phyloP scores from a whole-genome alignment of 2,888 invertebrate genomes.

The Trichogramma dendrolimi region DNA sequence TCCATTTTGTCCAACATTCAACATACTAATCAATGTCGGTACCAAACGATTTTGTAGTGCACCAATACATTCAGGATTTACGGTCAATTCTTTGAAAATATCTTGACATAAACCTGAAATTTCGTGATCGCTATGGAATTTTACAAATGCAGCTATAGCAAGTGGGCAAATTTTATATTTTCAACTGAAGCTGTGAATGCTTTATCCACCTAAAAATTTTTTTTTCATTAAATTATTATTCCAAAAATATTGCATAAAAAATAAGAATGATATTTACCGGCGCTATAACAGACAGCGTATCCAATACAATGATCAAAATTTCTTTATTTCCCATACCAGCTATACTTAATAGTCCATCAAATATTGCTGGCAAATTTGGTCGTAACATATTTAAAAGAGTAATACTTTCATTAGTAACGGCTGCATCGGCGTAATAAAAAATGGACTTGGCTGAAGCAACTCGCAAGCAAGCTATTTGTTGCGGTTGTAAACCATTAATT shows the following conservation, averaged over 20 bases:
- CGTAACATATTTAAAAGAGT: slow-evolving; percentile 38
- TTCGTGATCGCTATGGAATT: slow-evolving; percentile 63
- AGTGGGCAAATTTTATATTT: slow-evolving; percentile 62
- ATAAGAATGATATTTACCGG: slow-evolving; percentile 35
- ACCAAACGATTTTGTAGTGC: slow-evolving; percentile 63
- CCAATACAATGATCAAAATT: slow-evolving; percentile 44
- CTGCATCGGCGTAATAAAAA: slow-evolving; percentile 53
- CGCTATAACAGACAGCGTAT: slow-evolving; percentile 43
- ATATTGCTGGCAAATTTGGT: slow-evolving; percentile 44
- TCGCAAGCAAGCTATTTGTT: slow-evolving; percentile 55
- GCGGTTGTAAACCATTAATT: slow-evolving; percentile 55
- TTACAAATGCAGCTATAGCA: slow-evolving; percentile 65
- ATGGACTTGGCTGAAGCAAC: slow-evolving; percentile 56
- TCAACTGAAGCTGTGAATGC: slow-evolving; percentile 62
- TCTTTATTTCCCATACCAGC: slow-evolving; percentile 44
- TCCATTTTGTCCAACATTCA: slow-evolving; percentile 40
- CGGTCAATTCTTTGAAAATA: slow-evolving; percentile 61
- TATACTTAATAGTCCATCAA: slow-evolving; percentile 45
- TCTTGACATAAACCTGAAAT: slow-evolving; percentile 62
- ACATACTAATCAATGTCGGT: slow-evolving; percentile 64
- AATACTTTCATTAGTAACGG: slow-evolving; percentile 33
- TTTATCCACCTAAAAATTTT: slow-evolving; percentile 57
- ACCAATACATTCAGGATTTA: slow-evolving; percentile 59
- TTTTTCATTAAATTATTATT: slow-evolving; percentile 5
- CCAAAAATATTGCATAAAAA: slow-evolving; percentile 3